phyloP scores from a whole-genome alignment of 2,113 vertebrate genomes.

The Stictonetta naevosa region DNA sequence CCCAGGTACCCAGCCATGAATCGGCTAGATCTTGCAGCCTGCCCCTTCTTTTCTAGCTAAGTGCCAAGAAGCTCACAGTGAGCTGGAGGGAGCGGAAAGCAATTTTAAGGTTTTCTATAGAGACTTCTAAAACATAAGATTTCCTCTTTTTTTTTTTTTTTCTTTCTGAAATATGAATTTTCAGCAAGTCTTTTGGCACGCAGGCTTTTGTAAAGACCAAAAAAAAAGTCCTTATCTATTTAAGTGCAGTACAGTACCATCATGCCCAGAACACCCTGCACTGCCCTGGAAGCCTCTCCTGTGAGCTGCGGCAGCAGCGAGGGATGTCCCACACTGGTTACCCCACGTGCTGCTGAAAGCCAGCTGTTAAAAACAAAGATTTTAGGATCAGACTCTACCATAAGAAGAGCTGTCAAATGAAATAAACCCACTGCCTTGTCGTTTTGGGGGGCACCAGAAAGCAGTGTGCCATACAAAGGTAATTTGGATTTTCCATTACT shows the following conservation, averaged over 20 bases:
- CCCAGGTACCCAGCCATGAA: too few relatives aligned
- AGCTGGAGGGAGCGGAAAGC: background rate
- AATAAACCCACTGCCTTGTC: background rate
- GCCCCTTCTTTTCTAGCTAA: background rate
- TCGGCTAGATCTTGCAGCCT: background rate
- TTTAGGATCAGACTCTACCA: background rate
- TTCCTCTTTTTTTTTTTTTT: fast-evolving
- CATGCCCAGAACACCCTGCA: background rate
- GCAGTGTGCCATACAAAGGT: background rate
- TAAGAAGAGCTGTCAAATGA: background rate
- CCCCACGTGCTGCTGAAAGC: background rate
- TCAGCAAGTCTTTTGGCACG: background rate
- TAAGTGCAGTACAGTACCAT: background rate
- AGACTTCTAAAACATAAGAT: background rate
- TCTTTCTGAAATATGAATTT: background rate
- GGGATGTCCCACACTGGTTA: background rate
- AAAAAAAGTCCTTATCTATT: too few relatives aligned
- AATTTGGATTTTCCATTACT: background rate
- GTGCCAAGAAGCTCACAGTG: background rate
- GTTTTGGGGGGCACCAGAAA: background rate
- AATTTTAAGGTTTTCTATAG: background rate
- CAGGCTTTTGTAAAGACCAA: background rate
- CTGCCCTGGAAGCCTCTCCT: background rate
- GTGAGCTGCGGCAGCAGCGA: background rate
- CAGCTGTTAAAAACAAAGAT: background rate